A percentile compares a stretch with the other conserved stretches of the same genome.
Conservation (phyloP, 2,113 vertebrate species). For the Pachyramphus minor region DNA sequence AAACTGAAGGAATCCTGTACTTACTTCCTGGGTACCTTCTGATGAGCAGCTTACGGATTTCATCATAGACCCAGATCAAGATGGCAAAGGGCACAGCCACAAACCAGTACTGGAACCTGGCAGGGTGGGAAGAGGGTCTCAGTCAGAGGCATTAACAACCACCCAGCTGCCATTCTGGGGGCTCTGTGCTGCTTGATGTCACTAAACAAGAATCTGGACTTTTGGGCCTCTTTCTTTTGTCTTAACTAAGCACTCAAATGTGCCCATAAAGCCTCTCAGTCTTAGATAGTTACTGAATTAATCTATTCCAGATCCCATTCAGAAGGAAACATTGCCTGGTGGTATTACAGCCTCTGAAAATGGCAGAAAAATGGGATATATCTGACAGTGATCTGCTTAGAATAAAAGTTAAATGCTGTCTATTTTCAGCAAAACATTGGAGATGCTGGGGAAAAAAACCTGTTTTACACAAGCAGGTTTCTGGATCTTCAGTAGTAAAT, state of each 20-base stretch:
- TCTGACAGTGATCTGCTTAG: not conserved
- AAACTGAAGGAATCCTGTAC: not conserved
- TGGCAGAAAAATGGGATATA: not conserved
- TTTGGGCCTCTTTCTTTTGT: too few relatives aligned
- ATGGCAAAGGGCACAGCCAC: conserved; percentile 70
- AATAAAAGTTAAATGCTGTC: too few relatives aligned
- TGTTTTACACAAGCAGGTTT: not conserved
- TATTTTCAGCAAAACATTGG: not conserved
- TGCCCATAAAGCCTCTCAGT: not conserved
- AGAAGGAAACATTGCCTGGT: not conserved
- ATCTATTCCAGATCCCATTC: not conserved
- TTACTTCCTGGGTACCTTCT: conserved; percentile 79
- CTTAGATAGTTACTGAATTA: not conserved
- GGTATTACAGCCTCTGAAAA: not conserved
- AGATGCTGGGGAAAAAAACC: not conserved
- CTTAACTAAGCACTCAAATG: not conserved
- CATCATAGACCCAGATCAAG: conserved; percentile 81
- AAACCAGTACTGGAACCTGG: conserved; percentile 80
- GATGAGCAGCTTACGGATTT: conserved; percentile 78
- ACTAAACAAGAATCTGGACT: not conserved
- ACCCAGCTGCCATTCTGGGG: not conserved
- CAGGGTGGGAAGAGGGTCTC: not conserved
- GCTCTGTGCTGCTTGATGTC: not conserved
- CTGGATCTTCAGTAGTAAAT: not conserved
- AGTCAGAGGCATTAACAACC: fast-evolving